Evolutionary conservation across 1,140 invertebrate genomes (phyloP), one percentile per base, ranked within the genome.

Genomic region (Diabrotica undecimpunctata): DNA sequence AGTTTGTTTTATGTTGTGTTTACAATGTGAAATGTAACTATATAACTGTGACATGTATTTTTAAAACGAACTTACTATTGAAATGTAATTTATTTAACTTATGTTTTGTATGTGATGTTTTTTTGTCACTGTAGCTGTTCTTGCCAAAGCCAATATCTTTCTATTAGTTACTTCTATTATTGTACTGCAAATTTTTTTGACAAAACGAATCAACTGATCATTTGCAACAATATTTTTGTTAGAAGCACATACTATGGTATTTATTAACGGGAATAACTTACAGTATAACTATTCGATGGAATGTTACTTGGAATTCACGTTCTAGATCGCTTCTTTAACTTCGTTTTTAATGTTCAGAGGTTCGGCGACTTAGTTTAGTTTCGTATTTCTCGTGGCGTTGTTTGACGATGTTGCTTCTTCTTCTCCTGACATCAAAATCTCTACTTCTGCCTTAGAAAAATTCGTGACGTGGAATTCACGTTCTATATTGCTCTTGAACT

Each of bases 131-230:
- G 69, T 70, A 69, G 35, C 8, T 46, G 8, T 46, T 66, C 35
- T 59, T 68, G 38, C 69, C 64, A 70, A 68, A 72, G 64, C 66
- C 60, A 68, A 38, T 62, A 61, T 57, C 54, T 64, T 64, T 25
- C 25, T 25, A 2, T 4, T 25, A 25, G 25, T 25, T 25, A 25
- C 59, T 72, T 63, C 51, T 66, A 11, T 67, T 55, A 67, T 66
- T 75, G 74, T 75, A 72, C 72, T 75, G 74, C 70, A 74, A 75
- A 74, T 72, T 75, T 68, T 75, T 74, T 75, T 75, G 74, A 74
- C 70, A 25, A 25, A 57, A n/a, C 12, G 7, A 57, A 57, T 14
- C 12, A 57, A 13, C 1, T 55, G 10, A 35, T 11, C 11, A 57
- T 35, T 25, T 25, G 12, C 0, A 55, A 38, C 6, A 58, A 52